phyloP scores from a whole-genome alignment of 2,113 vertebrate species.

The Sturnira hondurensis region DNA sequence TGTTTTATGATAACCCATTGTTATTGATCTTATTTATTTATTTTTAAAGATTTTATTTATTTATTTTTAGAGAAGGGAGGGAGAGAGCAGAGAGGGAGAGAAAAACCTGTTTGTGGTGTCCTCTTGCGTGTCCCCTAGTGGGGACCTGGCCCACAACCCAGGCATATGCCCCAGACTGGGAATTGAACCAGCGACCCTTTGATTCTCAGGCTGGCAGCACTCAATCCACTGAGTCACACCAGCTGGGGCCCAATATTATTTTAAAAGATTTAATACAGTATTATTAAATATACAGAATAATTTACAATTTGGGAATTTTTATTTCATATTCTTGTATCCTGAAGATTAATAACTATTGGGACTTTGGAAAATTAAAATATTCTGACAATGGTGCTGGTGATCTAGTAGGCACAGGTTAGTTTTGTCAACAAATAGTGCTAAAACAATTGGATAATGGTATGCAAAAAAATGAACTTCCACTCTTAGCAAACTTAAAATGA shows the following conservation, averaged over 20 bases:
- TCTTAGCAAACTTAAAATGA: neutral
- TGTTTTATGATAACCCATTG: neutral
- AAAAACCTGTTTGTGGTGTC: too few relatives aligned
- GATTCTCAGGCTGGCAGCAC: too few relatives aligned
- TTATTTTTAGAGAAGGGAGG: too few relatives aligned
- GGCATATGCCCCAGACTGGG: too few relatives aligned
- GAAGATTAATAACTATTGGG: neutral
- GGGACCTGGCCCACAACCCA: too few relatives aligned
- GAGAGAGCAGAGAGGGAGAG: too few relatives aligned
- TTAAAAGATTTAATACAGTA: neutral
- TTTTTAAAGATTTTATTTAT: too few relatives aligned
- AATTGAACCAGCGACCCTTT: too few relatives aligned
- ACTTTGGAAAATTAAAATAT: neutral
- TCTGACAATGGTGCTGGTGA: neutral
- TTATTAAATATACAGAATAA: neutral
- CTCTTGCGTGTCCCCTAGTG: too few relatives aligned
- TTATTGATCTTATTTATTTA: neutral
- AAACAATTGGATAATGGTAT: neutral
- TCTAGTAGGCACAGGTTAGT: neutral
- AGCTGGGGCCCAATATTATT: neutral
- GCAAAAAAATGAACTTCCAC: neutral
- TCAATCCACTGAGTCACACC: too few relatives aligned
- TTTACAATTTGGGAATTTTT: neutral
- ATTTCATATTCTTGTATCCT: neutral
- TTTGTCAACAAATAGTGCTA: neutral